Evolutionary conservation across 1,140 invertebrate species (phyloP).

Genomic region (Chymomyza costata): DNA sequence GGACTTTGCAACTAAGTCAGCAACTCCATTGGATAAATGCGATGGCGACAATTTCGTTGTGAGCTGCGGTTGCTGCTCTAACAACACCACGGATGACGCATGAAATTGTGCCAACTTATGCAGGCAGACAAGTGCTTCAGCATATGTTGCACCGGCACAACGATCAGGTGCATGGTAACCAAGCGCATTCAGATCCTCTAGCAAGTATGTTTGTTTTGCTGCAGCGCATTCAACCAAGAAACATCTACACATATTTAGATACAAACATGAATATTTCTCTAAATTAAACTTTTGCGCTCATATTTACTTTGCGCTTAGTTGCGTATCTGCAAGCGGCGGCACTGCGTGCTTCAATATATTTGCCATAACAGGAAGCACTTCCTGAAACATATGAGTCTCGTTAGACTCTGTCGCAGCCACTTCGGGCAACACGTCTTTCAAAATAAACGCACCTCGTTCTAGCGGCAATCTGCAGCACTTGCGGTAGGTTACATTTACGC

Average conservation of each 20-base stretch:
- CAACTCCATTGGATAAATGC: conserved; percentile 23
- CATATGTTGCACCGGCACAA: conserved; percentile 20
- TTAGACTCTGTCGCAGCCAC: conserved; percentile 43
- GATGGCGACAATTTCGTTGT: conserved; percentile 27
- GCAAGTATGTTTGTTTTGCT: conserved; percentile 41
- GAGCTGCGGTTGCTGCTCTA: conserved; percentile 23
- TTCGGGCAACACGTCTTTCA: conserved; percentile 44
- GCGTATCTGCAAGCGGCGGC: conserved; percentile 8
- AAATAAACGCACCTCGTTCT: conserved; percentile 29
- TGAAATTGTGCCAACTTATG: conserved; percentile 59
- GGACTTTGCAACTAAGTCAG: conserved; percentile 10
- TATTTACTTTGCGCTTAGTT: conserved; percentile 48
- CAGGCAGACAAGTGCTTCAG: conserved; percentile 38
- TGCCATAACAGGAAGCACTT: conserved; percentile 44
- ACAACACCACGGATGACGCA: conserved; percentile 50
- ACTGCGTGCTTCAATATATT: conserved; percentile 18
- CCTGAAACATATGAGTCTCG: conserved; percentile 43
- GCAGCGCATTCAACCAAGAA: conserved; percentile 21
- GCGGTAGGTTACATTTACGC: conserved; percentile 36
- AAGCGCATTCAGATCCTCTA: conserved; percentile 48
- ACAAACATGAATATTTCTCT: too few species aligned
- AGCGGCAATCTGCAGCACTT: conserved; percentile 9
- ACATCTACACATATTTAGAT: too few species aligned
- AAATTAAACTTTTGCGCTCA: too few species aligned
- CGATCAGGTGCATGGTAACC: conserved; percentile 39